These are phyloP conservation scores for Polyodon spathula DNA, from an alignment of 2,113 vertebrate species.

Conservation along the genomic window DNA sequence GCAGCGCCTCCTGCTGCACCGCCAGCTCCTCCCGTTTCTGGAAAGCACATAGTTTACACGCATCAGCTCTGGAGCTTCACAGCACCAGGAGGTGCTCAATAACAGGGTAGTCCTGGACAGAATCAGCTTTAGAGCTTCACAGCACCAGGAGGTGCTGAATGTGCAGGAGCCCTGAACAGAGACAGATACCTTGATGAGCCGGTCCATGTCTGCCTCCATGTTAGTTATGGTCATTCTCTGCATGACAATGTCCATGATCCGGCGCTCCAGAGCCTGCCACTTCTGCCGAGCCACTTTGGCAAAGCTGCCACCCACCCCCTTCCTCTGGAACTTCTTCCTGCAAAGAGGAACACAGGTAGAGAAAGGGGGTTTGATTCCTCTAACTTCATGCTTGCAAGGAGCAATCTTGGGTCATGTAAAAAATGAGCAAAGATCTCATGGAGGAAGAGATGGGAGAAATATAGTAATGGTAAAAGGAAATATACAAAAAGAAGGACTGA, in stretches of 20 bases:
- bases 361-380: not conserved
- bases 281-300: conserved; percentile 83
- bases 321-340: conserved; percentile 83
- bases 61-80: not conserved
- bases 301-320: conserved; percentile 61
- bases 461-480: too few species aligned
- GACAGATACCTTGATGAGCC: conserved; percentile 75
- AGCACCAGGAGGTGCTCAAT: conserved; percentile 9
- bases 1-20: conserved; percentile 73
- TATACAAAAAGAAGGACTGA: too few species aligned
- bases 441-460: too few species aligned
- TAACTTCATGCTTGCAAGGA: too few species aligned
- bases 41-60: conserved; percentile 6
- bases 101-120: not conserved
- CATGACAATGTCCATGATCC: conserved; percentile 88
- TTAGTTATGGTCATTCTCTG: conserved; percentile 91
- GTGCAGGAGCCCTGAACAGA: not conserved
- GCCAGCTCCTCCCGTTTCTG: conserved; percentile 95
- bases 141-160: conserved; percentile 9
- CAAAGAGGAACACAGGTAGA: not conserved
- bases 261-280: conserved; percentile 83
- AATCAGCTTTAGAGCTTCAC: not conserved
- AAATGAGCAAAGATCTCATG: too few species aligned
- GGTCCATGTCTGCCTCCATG: conserved; percentile 90
- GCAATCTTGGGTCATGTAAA: not conserved